Base-by-base conservation (phyloP, 2,113 vertebrate species). In the Phalacrocorax brasilianus region DNA sequence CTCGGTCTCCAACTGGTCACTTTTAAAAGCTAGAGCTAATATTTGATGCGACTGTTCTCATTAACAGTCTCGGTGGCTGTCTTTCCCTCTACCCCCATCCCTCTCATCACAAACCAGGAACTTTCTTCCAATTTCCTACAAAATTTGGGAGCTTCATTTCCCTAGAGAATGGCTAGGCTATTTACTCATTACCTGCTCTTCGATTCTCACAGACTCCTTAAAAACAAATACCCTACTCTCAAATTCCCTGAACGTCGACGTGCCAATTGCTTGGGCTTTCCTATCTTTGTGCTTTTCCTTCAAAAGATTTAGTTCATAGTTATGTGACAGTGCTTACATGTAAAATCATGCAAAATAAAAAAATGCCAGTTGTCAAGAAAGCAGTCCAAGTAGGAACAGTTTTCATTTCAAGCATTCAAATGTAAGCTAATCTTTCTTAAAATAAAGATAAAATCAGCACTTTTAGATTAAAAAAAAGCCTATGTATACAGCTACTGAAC, bases 361-460 rank as follows among this genome's bases (percentile, higher is more conserved):
- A 84, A 87, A 87, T 38, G 40, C 30, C 76, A 78, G 24, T 91
- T 94, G 67, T 88, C 81, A 83, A 6, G 20, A 35, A 75, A 65
- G 20, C 72, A 42, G 50, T 22, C 82, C 78, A 77, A 95, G 30
- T 28, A 63, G 72, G n/a, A 96, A n/a, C 52, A 55, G 56, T 68
- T 92, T 77, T 65, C 18, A 84, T 89, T 91, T 89, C 35, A 42
- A 80, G 58, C 70, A 86, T 92, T 87, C 73, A 91, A 84, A 92
- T 68, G 28, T 28, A 65, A 72, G 73, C 33, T 81, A 59, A 91
- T 88, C 65, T 92, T 92, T 82, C 77, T 82, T 50, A 91, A 97
- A 97, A 97, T 89, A 94, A 80, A 96, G 79, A 96, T 78, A 85
- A 97, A 95, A 96, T 97, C 94, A 97, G 93, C 94, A 95, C 67